Conservation (phyloP, 2,797 vertebrate species). For the Cyclura pinguis region DNA sequence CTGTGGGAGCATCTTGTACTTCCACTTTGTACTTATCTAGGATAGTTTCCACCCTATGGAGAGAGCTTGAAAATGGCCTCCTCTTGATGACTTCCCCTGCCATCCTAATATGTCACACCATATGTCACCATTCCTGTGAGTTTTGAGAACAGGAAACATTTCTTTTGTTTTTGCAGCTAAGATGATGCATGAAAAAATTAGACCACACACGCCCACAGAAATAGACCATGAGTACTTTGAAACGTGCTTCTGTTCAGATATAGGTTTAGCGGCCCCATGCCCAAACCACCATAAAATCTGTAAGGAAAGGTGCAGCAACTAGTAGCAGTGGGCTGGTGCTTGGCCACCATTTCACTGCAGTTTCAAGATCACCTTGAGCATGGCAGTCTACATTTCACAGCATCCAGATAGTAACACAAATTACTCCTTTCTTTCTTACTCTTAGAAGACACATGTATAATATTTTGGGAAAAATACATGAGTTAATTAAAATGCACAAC, state of each 20-base stretch:
- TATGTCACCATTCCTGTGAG: too few species aligned
- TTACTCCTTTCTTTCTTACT: background rate
- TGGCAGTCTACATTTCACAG: too few species aligned
- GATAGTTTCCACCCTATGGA: background rate
- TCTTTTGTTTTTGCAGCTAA: too few species aligned
- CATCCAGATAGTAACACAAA: background rate
- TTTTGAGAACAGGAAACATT: too few species aligned
- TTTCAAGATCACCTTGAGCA: background rate
- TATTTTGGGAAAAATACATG: too few species aligned
- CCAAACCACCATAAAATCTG: background rate
- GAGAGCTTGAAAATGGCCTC: background rate
- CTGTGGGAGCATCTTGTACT: background rate
- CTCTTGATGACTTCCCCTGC: background rate
- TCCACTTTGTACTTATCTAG: background rate
- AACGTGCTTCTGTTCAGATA: background rate
- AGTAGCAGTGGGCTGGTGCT: background rate
- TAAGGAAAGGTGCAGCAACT: background rate
- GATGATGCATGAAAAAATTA: too few species aligned
- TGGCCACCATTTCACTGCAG: background rate
- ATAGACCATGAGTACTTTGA: background rate
- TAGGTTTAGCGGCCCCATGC: background rate
- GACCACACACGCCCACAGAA: background rate
- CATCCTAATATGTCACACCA: background rate
- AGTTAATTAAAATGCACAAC: too few species aligned
- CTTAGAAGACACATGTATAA: too few species aligned